Percentiles rank a stretch among this genome's conserved stretches.
phyloP scores from a whole-genome alignment of 1,140 invertebrate genomes.

The Portunus trituberculatus region DNA sequence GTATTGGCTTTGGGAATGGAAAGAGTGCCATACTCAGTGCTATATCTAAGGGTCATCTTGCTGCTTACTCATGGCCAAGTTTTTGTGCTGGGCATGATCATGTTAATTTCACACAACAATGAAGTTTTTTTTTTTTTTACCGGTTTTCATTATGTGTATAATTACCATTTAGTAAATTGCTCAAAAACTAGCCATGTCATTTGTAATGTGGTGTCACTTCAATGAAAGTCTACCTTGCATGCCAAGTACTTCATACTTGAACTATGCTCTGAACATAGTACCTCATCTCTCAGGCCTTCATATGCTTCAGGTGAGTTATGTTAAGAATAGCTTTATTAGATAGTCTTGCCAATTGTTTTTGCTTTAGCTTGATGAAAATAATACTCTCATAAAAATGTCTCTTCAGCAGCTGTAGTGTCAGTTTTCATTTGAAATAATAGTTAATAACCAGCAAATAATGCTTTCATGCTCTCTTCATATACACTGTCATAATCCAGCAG shows the following conservation, averaged over 20 bases:
- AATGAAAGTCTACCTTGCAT: constrained; percentile 35
- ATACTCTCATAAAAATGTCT: neutral
- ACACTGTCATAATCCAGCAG: neutral
- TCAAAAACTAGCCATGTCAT: constrained; percentile 52
- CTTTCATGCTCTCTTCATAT: neutral
- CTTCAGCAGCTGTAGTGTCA: neutral
- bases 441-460: neutral
- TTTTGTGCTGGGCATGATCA: constrained; percentile 51
- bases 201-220: constrained; percentile 56
- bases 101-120: neutral
- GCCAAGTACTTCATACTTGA: neutral
- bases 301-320: constrained; percentile 42
- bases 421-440: neutral
- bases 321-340: neutral
- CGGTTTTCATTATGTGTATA: neutral
- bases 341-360: constrained; percentile 1
- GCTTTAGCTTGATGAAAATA: neutral
- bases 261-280: neutral
- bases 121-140: neutral
- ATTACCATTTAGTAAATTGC: neutral
- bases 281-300: constrained; percentile 21
- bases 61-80: constrained; percentile 61
- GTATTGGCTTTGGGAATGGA: constrained; percentile 55
- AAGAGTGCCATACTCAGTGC: neutral
- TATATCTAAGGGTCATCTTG: constrained; percentile 61